phyloP scores from a whole-genome alignment of 2,113 vertebrate genomes.

The Martes martes region DNA sequence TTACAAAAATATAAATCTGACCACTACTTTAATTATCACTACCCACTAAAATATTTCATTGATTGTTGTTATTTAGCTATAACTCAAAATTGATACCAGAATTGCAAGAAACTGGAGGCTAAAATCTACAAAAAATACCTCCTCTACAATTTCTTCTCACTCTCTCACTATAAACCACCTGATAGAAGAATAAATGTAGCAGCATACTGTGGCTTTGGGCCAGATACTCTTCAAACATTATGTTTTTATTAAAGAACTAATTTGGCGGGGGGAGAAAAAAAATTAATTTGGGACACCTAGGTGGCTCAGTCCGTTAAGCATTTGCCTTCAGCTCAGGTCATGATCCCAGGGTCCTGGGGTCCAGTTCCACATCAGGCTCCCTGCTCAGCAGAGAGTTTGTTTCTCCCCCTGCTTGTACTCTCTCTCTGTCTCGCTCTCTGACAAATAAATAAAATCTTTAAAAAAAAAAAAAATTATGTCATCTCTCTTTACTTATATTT shows the following conservation, averaged over 20 bases:
- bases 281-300: neutral
- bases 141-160: neutral
- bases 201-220: neutral
- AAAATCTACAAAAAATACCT: neutral
- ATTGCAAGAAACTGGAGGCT: neutral
- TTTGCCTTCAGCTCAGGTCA: too few relatives aligned
- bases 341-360: too few relatives aligned
- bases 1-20: neutral
- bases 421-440: too few relatives aligned
- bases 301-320: too few relatives aligned
- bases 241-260: conserved; percentile 28
- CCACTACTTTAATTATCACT: neutral
- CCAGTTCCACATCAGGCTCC: too few relatives aligned
- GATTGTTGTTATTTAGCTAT: neutral
- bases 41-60: neutral
- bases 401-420: too few relatives aligned
- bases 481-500: neutral
- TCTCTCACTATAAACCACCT: neutral
- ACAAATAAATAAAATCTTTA: too few relatives aligned
- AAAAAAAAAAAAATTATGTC: neutral
- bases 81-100: neutral
- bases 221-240: neutral
- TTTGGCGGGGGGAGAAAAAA: neutral
- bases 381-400: too few relatives aligned
- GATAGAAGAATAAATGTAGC: neutral